These are phyloP conservation scores for Aradus depressus DNA, from an alignment of 2,888 invertebrate genomes.

Conservation along the genomic window DNA sequence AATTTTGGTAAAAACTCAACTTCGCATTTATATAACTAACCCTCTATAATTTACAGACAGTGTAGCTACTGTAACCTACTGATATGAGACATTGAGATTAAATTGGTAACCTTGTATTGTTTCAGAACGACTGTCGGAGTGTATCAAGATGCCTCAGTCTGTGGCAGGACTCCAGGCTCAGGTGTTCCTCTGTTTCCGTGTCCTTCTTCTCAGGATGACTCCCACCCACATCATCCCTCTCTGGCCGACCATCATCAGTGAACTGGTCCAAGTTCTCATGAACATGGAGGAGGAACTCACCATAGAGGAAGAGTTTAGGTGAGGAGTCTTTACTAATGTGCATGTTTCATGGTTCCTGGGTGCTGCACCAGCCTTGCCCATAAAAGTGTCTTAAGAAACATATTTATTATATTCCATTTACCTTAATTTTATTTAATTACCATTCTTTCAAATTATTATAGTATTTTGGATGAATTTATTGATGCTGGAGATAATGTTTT, in stretches of 20 bases:
- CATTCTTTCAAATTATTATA: no score
- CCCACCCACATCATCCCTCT: slow-evolving; percentile 73
- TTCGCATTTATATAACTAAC: no score
- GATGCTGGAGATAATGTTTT: no score
- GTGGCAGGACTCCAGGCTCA: slow-evolving; percentile 69
- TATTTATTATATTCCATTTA: no score
- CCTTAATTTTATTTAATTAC: no score
- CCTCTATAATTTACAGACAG: background rate
- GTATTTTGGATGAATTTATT: no score
- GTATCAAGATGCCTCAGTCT: slow-evolving; percentile 59
- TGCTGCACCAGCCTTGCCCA: no score
- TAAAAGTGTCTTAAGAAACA: no score
- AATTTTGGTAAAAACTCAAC: no score
- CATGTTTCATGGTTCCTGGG: no score
- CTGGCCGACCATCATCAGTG: slow-evolving; percentile 86
- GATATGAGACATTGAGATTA: no score
- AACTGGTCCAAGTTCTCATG: slow-evolving; percentile 77
- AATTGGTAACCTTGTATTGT: no score
- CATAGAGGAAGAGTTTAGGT: slow-evolving; percentile 68
- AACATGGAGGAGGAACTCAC: slow-evolving; percentile 75
- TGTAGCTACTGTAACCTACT: background rate
- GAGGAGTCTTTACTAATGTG: slow-evolving; percentile 28
- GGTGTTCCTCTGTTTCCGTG: slow-evolving; percentile 79
- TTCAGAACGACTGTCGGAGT: slow-evolving; percentile 72
- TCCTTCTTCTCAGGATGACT: slow-evolving; percentile 71